phyloP scores from a whole-genome alignment of 2,797 vertebrate species.

The Arrhamphus sclerolepis region DNA sequence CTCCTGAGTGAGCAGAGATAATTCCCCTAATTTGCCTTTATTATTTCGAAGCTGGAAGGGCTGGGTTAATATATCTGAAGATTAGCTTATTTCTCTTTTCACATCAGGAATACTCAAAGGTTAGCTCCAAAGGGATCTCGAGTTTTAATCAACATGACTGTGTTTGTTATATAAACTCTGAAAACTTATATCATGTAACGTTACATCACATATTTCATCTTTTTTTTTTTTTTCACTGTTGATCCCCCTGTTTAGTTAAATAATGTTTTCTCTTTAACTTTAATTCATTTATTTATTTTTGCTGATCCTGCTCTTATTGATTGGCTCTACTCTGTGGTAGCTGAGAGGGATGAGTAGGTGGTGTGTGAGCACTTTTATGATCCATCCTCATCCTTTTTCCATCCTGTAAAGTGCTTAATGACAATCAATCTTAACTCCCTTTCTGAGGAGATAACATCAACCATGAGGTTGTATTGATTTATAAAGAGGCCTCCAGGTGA shows the following conservation, averaged over 20 bases:
- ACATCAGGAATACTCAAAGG: conserved; percentile 4
- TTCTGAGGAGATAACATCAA: conserved; percentile 71
- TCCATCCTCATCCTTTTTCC: conserved; percentile 76
- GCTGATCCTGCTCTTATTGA: conserved; percentile 71
- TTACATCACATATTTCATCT: not conserved
- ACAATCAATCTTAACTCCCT: conserved; percentile 78
- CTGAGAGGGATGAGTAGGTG: conserved; percentile 68
- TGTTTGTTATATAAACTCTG: not conserved
- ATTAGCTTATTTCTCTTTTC: conserved; percentile 6
- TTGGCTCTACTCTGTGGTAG: conserved; percentile 65
- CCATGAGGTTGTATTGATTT: conserved; percentile 75
- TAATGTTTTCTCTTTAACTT: conserved; percentile 31
- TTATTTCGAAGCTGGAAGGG: conserved; percentile 10
- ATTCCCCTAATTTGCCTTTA: conserved; percentile 22
- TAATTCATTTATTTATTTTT: conserved; percentile 51
- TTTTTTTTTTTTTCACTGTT: conserved; percentile 1
- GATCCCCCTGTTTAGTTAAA: conserved; percentile 36
- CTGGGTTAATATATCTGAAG: conserved; percentile 12
- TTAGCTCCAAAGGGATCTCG: not conserved
- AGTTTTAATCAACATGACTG: not conserved
- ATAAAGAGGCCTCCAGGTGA: conserved; percentile 74
- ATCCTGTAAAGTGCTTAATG: conserved; percentile 81
- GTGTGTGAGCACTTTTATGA: conserved; percentile 77
- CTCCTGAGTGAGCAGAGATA: conserved; percentile 12
- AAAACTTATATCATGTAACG: too few species aligned